Evolutionary conservation across 2,113 vertebrate genomes (phyloP), one percentile per base, ranked within the genome.

Genomic region (Oncorhynchus keta): DNA sequence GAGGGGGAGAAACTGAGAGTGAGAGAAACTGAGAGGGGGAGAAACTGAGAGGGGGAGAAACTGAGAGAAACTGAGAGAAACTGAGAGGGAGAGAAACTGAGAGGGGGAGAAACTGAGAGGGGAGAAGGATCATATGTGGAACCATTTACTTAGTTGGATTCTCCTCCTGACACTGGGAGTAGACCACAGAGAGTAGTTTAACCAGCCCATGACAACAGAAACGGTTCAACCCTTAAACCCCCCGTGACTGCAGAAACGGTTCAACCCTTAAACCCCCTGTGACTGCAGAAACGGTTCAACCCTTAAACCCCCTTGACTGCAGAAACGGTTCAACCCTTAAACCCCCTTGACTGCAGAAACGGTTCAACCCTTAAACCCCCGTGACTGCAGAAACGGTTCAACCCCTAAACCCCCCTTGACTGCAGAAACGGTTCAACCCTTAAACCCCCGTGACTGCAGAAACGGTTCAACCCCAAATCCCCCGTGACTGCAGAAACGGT

Each of bases 91-190:
- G 24, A 24, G 24, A 24, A 24, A n/a, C n/a, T n/a, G n/a, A n/a
- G n/a, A 24, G 24, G 1, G 24, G 1, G 24, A 24, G 24, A 24
- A 24, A 24, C 1, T 24, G 24, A 24, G 24, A 24, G 22, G 22
- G 4, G n/a, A 70, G 68, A 45, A 66, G 9, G 75, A 83, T 84
- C 6, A n/a, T 68, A 81, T 72, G 74, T 88, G 92, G 89, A 91
- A 89, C 81, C 84, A 2, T 93, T 90, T 88, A 90, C 24, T 93
- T 90, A 89, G 77, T 16, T 83, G 5, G 84, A 39, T 18, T 90
- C 89, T 88, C 86, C 76, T 78, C 77, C 79, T 84, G 88, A 85
- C 83, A 79, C 68, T 83, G 83, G 68, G 86, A 84, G 85, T 84
- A 83, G 83, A 80, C 87, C 86, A 70, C 88, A 83, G 81, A 83